phyloP scores from a whole-genome alignment of 2,888 invertebrate species.

The Fragum fragum region DNA sequence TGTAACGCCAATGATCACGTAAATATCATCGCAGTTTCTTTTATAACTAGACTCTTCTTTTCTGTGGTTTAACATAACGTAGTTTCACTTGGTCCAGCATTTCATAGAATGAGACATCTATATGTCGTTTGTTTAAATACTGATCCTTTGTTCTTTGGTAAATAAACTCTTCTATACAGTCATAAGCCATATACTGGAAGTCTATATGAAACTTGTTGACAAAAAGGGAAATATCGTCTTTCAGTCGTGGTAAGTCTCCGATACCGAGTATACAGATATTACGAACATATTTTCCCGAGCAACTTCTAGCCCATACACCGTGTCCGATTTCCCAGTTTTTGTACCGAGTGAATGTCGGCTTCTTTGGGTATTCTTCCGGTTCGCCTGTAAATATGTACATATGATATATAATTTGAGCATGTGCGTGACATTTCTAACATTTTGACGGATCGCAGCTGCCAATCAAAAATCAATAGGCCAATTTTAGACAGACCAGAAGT shows the following conservation, averaged over 20 bases:
- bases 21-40: too few relatives aligned
- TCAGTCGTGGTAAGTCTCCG: conserved; percentile 26
- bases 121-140: conserved; percentile 24
- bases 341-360: conserved; percentile 41
- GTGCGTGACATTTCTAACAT: too few relatives aligned
- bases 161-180: conserved; percentile 43
- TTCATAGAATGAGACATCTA: conserved; percentile 39
- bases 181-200: conserved; percentile 46
- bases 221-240: conserved; percentile 37
- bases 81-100: conserved; percentile 26
- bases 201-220: conserved; percentile 52
- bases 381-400: conserved; percentile 33
- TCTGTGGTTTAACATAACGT: neutral
- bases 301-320: conserved; percentile 22
- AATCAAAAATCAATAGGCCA: too few relatives aligned
- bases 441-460: too few relatives aligned
- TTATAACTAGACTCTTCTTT: too few relatives aligned
- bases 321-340: conserved; percentile 56
- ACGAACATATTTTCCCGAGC: conserved; percentile 50
- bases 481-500: too few relatives aligned
- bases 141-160: conserved; percentile 42
- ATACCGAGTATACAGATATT: conserved; percentile 45
- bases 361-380: conserved; percentile 44
- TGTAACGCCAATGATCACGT: too few relatives aligned
- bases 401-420: too few relatives aligned